Evolutionary conservation across 2,888 invertebrate genomes (phyloP).

Genomic region (Epinotia demarniana): DNA sequence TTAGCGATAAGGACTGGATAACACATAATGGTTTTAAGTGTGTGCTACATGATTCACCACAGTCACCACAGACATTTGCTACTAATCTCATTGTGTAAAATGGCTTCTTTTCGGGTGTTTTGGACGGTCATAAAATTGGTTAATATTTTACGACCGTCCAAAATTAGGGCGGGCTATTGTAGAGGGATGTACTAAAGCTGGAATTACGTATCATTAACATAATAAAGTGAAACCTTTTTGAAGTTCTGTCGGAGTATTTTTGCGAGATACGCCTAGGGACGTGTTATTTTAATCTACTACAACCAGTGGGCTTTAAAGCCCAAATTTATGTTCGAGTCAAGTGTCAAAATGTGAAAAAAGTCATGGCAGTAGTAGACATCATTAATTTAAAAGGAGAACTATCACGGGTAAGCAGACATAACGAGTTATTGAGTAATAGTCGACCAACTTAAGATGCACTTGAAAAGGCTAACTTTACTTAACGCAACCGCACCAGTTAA

Average conservation of each 20-base stretch:
- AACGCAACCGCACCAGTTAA: no score
- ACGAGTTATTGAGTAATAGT: no score
- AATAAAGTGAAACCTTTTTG: neutral
- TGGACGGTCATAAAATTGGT: no score
- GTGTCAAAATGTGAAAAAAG: no score
- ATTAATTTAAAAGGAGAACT: no score
- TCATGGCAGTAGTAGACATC: no score
- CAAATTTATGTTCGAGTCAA: no score
- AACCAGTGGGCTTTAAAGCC: no score
- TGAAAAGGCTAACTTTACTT: no score
- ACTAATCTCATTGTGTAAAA: slow-evolving; percentile 42
- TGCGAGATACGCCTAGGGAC: neutral
- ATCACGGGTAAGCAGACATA: no score
- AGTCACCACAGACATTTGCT: slow-evolving; percentile 30
- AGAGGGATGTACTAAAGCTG: neutral
- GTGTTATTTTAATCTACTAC: slow-evolving; percentile 7
- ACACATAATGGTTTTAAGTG: slow-evolving; percentile 41
- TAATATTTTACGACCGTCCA: neutral
- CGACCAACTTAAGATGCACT: no score
- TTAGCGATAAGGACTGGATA: slow-evolving; percentile 31
- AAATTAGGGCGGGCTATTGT: slow-evolving; percentile 2
- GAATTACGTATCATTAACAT: neutral
- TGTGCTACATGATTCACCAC: slow-evolving; percentile 39
- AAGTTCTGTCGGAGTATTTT: neutral
- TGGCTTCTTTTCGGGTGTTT: slow-evolving; percentile 23